A percentile compares a stretch with the other conserved stretches of the same genome.
phyloP scores from a whole-genome alignment of 2,797 vertebrate genomes.

The Platalea minor region DNA sequence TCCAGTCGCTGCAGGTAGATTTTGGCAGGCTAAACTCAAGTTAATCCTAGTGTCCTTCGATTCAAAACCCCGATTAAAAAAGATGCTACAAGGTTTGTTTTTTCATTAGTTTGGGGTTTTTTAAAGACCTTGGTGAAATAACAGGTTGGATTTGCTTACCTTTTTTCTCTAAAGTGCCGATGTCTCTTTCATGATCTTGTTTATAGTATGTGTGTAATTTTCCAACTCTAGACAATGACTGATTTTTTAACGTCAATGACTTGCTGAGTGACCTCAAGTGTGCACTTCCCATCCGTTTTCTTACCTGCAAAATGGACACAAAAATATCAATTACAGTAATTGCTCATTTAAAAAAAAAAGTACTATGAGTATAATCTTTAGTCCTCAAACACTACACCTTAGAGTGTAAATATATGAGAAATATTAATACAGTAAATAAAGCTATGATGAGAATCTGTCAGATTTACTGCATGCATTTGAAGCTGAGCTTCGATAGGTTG shows the following conservation, averaged over 20 bases:
- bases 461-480: background rate
- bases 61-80: background rate
- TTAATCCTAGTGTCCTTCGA: background rate
- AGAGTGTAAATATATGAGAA: background rate
- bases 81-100: background rate
- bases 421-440: background rate
- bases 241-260: background rate
- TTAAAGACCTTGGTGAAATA: background rate
- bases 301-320: background rate
- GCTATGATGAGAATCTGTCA: background rate
- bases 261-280: background rate
- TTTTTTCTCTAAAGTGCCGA: background rate
- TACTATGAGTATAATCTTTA: background rate
- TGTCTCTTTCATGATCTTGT: background rate
- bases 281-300: background rate
- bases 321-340: background rate
- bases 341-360: background rate
- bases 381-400: background rate
- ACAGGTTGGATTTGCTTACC: background rate
- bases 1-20: background rate
- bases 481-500: background rate
- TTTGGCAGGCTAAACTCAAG: background rate
- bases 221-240: background rate
- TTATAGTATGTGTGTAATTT: background rate
- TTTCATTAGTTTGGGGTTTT: rapidly evolving